Evolutionary conservation across 2,888 invertebrate species (phyloP).

Genomic region (Malthinus flaveolus): DNA sequence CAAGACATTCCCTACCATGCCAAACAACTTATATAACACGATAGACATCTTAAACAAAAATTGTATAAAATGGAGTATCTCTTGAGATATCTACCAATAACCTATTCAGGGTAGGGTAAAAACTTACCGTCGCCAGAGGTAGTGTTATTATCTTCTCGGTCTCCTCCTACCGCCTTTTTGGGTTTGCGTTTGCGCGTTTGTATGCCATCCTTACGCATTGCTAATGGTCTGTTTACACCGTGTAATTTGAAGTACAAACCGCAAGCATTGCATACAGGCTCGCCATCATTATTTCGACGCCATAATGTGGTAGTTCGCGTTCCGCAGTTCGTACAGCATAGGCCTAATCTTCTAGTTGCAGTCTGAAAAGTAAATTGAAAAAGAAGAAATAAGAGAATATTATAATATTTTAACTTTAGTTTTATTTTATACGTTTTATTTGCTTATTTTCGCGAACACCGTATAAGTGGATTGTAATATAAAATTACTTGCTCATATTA

Average conservation of each 20-base stretch:
- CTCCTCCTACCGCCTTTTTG: slow-evolving; percentile 71
- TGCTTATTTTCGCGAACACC: no score
- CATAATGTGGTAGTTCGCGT: slow-evolving; percentile 97
- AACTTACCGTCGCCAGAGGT: slow-evolving; percentile 51
- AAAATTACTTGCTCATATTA: no score
- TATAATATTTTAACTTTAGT: no score
- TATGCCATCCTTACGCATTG: slow-evolving; percentile 96
- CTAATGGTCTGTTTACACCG: slow-evolving; percentile 87
- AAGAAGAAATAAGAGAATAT: no score
- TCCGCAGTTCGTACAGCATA: slow-evolving; percentile 95
- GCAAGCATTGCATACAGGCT: slow-evolving; percentile 98
- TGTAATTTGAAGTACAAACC: slow-evolving; percentile 96
- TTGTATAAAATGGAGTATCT: slow-evolving; percentile 1
- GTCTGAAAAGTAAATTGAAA: slow-evolving; percentile 63
- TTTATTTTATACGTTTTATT: no score
- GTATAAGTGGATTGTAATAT: no score
- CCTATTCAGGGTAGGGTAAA: slow-evolving; percentile 10
- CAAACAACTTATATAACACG: neutral
- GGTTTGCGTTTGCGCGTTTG: slow-evolving; percentile 95
- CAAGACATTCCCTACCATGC: no score
- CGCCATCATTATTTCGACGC: slow-evolving; percentile 97
- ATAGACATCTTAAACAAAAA: neutral
- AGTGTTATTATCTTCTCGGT: slow-evolving; percentile 48
- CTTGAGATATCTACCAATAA: slow-evolving; percentile 13
- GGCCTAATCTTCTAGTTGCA: slow-evolving; percentile 83